Evolutionary conservation across 2,888 invertebrate species (phyloP).

Genomic region (Graphium colonna): DNA sequence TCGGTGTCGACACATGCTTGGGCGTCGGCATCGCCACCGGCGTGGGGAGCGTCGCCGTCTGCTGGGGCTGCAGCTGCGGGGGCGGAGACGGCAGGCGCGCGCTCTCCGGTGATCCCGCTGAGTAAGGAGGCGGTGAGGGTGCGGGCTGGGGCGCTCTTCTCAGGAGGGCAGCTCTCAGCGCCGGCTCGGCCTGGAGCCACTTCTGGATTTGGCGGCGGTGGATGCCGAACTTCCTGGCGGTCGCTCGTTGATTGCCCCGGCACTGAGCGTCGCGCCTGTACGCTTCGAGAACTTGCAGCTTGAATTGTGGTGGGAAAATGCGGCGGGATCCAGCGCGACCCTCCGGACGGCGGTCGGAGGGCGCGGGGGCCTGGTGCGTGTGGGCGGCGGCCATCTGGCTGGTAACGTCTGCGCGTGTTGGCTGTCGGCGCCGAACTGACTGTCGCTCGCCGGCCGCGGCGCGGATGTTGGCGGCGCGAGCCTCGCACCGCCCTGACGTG

Average conservation of each 20-base stretch:
- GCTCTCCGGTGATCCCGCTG: conserved; percentile 66
- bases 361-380: conserved; percentile 69
- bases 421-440: conserved; percentile 78
- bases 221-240: conserved; percentile 93
- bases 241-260: conserved; percentile 93
- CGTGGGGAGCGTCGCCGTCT: conserved; percentile 41
- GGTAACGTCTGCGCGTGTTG: conserved; percentile 59
- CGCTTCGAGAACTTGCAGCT: conserved; percentile 92
- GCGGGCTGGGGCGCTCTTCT: conserved; percentile 71
- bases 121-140: conserved; percentile 69
- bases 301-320: conserved; percentile 94
- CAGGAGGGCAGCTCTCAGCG: conserved; percentile 85
- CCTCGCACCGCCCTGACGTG: conserved; percentile 62
- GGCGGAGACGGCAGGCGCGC: conserved; percentile 70
- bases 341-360: conserved; percentile 73
- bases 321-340: conserved; percentile 89
- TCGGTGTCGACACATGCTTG: conserved; percentile 40
- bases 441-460: conserved; percentile 50
- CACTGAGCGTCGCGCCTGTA: conserved; percentile 92
- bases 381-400: conserved; percentile 69
- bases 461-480: conserved; percentile 50
- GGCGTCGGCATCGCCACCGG: conserved; percentile 43
- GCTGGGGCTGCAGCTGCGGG: conserved; percentile 30
- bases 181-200: conserved; percentile 93
- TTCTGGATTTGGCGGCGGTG: conserved; percentile 95